phyloP scores from a whole-genome alignment of 2,113 vertebrate species.

The Erinaceus europaeus region DNA sequence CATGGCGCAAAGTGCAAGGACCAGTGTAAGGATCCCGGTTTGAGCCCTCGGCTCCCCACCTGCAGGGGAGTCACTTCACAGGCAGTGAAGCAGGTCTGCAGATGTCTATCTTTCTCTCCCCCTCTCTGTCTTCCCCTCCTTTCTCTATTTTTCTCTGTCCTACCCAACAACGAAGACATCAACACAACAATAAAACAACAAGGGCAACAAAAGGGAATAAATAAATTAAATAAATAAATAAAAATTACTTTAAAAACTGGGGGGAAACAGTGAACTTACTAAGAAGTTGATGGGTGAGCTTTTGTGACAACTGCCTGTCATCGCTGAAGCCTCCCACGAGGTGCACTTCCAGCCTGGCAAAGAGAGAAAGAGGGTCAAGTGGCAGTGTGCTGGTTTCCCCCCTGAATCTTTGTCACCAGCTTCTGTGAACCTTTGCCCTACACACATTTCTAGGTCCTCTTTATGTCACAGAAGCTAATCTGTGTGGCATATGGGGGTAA shows the following conservation, averaged over 20 bases:
- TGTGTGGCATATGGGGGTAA: not conserved
- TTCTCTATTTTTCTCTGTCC: no score
- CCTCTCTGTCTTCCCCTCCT: no score
- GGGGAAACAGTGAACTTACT: conserved; percentile 81
- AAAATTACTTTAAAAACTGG: not conserved
- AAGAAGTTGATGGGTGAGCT: conserved; percentile 92
- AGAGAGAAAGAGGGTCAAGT: conserved; percentile 71
- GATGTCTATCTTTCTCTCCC: no score
- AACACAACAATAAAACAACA: no score
- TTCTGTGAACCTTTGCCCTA: not conserved
- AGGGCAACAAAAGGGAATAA: no score
- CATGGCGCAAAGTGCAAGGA: no score
- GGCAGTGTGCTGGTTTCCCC: conserved; percentile 1
- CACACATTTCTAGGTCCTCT: not conserved
- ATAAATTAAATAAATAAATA: no score
- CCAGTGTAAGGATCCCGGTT: no score
- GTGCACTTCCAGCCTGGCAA: conserved; percentile 92
- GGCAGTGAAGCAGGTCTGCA: no score
- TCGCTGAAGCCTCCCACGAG: conserved; percentile 97
- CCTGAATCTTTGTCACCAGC: not conserved
- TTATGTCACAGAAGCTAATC: not conserved
- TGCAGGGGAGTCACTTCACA: no score
- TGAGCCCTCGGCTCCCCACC: no score
- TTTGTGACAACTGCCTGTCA: conserved; percentile 91
- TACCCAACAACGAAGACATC: no score